phyloP scores from a whole-genome alignment of 2,113 vertebrate genomes.

The Hyperopisus bebe region DNA sequence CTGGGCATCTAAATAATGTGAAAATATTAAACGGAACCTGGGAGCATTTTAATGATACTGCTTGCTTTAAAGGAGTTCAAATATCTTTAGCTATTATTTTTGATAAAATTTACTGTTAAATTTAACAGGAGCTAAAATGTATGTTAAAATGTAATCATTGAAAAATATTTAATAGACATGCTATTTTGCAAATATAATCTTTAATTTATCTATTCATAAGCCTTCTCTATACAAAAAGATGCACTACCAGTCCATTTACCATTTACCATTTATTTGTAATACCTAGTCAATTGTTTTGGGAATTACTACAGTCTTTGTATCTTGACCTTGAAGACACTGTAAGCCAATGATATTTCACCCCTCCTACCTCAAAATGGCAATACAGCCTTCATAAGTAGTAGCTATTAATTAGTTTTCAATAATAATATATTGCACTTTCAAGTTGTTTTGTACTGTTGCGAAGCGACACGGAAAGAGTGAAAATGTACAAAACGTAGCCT shows the following conservation, averaged over 20 bases:
- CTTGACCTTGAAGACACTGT: not conserved
- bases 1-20: constrained; percentile 38
- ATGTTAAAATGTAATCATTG: not conserved
- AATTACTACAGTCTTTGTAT: not conserved
- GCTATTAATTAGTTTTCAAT: constrained; percentile 5
- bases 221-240: not conserved
- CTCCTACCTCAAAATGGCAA: constrained; percentile 10
- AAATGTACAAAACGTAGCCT: not conserved
- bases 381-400: not conserved
- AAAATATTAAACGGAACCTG: constrained; percentile 37
- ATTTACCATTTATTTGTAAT: not conserved
- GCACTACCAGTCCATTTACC: not conserved
- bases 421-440: not conserved
- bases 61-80: constrained; percentile 42
- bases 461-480: not conserved
- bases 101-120: not conserved
- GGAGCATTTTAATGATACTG: constrained; percentile 48
- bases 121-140: not conserved
- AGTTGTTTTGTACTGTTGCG: not conserved
- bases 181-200: not conserved
- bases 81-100: not conserved
- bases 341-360: not conserved
- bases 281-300: not conserved
- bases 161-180: not conserved
- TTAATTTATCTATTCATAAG: not conserved